A percentile compares a stretch with the other conserved stretches of the same genome.
Evolutionary conservation across 2,888 invertebrate genomes (phyloP).

Genomic region (Leptopterna dolabrata): DNA sequence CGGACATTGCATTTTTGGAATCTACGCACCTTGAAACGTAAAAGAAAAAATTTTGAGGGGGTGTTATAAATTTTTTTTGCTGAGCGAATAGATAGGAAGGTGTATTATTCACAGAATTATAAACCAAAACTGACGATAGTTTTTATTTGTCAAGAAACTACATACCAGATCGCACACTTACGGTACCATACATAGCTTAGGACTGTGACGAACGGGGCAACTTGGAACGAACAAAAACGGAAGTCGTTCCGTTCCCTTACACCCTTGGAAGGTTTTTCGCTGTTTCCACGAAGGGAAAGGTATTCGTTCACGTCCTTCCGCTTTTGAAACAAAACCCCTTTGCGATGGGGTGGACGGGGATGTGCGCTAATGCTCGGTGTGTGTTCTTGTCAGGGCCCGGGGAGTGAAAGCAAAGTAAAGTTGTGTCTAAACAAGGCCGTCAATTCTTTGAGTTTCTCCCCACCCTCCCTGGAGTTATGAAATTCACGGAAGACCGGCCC

Average conservation of each 20-base stretch:
- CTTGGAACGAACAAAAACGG: not conserved
- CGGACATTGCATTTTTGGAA: no score
- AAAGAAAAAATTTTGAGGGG: no score
- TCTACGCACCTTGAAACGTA: no score
- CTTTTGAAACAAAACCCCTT: not conserved
- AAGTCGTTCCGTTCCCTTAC: not conserved
- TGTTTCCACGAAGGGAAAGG: not conserved
- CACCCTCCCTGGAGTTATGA: conserved; percentile 21
- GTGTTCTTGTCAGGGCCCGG: conserved; percentile 34
- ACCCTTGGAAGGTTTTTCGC: not conserved
- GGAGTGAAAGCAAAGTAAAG: conserved; percentile 40
- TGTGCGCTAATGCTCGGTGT: conserved; percentile 32
- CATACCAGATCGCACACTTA: no score
- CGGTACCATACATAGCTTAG: not conserved
- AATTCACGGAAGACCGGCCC: conserved; percentile 8
- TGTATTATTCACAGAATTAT: no score
- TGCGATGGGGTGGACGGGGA: not conserved
- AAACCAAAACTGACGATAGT: no score
- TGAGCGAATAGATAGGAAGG: no score
- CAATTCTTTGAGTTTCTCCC: conserved; percentile 32
- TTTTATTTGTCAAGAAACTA: no score
- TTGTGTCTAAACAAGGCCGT: conserved; percentile 38
- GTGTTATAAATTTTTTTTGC: no score
- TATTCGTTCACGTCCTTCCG: conserved; percentile 26
- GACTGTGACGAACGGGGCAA: not conserved